Conservation (phyloP, 92 coral and sea anemone genomes). For the Micromussa lordhowensis region DNA sequence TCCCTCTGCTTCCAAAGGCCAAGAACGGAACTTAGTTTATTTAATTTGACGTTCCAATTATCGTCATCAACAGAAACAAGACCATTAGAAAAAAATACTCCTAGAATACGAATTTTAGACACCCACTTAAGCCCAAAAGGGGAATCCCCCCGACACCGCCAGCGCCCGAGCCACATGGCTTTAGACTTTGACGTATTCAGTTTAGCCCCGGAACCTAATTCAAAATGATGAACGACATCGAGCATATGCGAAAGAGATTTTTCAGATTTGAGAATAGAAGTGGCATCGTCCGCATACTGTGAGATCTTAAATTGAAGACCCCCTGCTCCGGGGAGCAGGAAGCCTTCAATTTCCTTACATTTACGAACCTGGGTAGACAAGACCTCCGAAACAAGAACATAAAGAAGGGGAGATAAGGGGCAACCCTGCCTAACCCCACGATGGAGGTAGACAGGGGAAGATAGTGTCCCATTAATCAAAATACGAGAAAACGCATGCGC, state of each 20-base stretch:
- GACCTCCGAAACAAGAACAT: background rate
- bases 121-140: no score
- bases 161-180: constrained; percentile 35
- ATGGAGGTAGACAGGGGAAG: background rate
- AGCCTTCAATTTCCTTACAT: background rate
- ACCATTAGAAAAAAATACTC: no score
- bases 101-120: no score
- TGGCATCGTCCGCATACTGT: constrained; percentile 41
- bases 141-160: background rate
- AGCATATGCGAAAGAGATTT: background rate
- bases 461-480: background rate
- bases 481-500: background rate
- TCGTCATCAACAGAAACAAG: no score
- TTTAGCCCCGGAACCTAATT: constrained; percentile 25
- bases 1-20: no score
- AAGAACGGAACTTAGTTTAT: no score
- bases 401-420: constrained; percentile 21
- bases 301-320: background rate
- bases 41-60: no score
- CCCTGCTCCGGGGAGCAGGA: background rate
- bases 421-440: constrained; percentile 29
- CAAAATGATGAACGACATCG: background rate
- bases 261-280: background rate
- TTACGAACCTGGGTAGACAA: background rate
- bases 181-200: constrained; percentile 3